Evolutionary conservation across 1,140 invertebrate genomes (phyloP), one percentile per base, ranked within the genome.

Genomic region (Anoplolepis gracilipes): DNA sequence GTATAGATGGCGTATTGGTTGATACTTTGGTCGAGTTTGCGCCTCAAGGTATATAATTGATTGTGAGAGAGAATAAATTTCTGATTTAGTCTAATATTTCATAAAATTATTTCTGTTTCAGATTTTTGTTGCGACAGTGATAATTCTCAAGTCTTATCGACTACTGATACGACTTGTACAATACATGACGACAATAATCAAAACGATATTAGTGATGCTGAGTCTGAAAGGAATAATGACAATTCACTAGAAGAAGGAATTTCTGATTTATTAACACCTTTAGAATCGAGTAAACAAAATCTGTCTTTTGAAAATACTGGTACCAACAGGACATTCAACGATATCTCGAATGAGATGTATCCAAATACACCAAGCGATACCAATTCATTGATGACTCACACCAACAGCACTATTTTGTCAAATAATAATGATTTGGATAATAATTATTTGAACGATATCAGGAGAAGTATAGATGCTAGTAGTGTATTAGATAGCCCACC

Each of bases 21-120:
- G 92, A 93, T 49, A 16, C 46, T 49, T 19, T 49, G 16, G 46
- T 16, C 55, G 93, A 93, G 79, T 72, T 92, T n/a, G 91, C 87
- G 0, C 87, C 90, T 19, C 55, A 87, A 59, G 92, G 92, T 90
- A 90, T 85, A n/a, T 8, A 13, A 13, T 70, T 39, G 6, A 0
- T 39, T 28, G 2, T 36, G 0, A 42, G 46, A 39, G 0, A 42
- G 46, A 39, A 61, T 16, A 42, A 6, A 36, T 70, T 25, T 69
- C 8, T 7, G 10, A 55, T n/a, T 39, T 28, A 7, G 3, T n/a
- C 13, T 1, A 57, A 13, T 42, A 22, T 55, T 39, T 30, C 4
- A 42, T 7, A 57, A 6, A 42, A 22, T 33, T 46, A 46, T 69
- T 5, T 36, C 1, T 4, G 6, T 82, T 82, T 73, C 36, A 82